A percentile compares a stretch with the other conserved stretches of the same genome.
phyloP scores from a whole-genome alignment of 2,113 vertebrate species.

The Petaurus breviceps region DNA sequence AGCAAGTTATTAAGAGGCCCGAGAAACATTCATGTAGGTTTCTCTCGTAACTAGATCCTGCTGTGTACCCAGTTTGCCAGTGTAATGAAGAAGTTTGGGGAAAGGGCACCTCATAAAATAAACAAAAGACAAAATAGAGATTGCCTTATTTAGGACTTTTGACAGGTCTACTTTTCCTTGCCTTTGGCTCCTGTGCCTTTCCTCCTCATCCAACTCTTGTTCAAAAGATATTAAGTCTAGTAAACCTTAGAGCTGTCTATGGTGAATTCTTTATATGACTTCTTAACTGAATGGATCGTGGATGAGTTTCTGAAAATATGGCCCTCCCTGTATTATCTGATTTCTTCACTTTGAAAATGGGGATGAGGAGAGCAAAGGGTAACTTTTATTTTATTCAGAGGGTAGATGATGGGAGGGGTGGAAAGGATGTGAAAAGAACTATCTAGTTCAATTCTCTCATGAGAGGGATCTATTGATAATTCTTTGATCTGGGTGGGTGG shows the following conservation, averaged over 20 bases:
- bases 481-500: not conserved
- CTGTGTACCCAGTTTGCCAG: not conserved
- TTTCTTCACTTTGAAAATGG: not conserved
- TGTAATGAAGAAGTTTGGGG: constrained; percentile 45
- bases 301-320: not conserved
- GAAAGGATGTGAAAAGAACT: not conserved
- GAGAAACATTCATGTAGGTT: not conserved
- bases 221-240: constrained; percentile 5
- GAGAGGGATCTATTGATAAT: not conserved
- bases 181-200: not conserved
- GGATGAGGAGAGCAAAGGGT: not conserved
- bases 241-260: constrained; percentile 35
- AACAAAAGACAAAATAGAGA: constrained; percentile 37
- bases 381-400: not conserved
- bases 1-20: not conserved
- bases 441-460: not conserved
- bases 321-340: not conserved
- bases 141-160: constrained; percentile 52
- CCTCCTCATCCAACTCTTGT: constrained; percentile 30
- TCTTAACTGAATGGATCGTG: not conserved
- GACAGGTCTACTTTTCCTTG: constrained; percentile 20
- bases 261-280: not conserved
- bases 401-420: not conserved
- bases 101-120: constrained; percentile 22
- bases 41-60: not conserved